Conservation (phyloP, 2,888 invertebrate species). For the Euspilapteryx auroguttella region DNA sequence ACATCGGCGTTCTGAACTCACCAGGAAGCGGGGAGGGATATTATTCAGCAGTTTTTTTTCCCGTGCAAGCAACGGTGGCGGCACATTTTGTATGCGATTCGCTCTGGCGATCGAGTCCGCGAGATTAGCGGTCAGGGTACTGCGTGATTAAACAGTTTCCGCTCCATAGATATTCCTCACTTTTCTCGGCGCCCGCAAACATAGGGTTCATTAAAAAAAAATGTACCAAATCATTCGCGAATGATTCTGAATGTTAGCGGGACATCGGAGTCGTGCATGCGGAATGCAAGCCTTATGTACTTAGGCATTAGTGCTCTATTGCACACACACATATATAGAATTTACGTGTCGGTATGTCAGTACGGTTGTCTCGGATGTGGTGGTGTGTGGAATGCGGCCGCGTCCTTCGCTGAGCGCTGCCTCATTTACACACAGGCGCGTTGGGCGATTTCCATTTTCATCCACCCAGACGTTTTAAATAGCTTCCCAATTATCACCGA, state of each 20-base stretch:
- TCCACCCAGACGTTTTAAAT: conserved; percentile 32
- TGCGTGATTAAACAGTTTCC: conserved; percentile 46
- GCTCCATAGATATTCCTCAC: conserved; percentile 23
- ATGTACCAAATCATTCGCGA: too few species aligned
- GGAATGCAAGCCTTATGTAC: conserved; percentile 31
- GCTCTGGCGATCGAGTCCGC: conserved; percentile 34
- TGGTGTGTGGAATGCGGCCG: conserved; percentile 53
- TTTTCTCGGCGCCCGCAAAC: too few species aligned
- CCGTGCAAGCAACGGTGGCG: conserved; percentile 14
- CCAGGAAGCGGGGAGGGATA: conserved; percentile 27
- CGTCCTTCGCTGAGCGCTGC: conserved; percentile 53
- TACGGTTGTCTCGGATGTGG: conserved; percentile 33
- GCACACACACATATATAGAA: too few species aligned
- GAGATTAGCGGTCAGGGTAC: conserved; percentile 39
- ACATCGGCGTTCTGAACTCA: conserved; percentile 30
- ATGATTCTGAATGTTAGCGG: too few species aligned
- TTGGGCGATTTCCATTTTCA: conserved; percentile 21
- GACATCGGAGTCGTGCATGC: conserved; percentile 17
- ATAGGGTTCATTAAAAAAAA: too few species aligned
- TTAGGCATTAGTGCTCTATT: conserved; percentile 17
- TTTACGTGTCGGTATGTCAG: conserved; percentile 35
- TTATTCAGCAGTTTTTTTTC: conserved; percentile 52
- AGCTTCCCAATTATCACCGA: conserved; percentile 40
- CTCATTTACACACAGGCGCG: conserved; percentile 52
- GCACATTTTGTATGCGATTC: conserved; percentile 52